Evolutionary conservation across 2,888 invertebrate species (phyloP), one percentile per base, ranked within the genome.

Genomic region (Apamea epomidion): DNA sequence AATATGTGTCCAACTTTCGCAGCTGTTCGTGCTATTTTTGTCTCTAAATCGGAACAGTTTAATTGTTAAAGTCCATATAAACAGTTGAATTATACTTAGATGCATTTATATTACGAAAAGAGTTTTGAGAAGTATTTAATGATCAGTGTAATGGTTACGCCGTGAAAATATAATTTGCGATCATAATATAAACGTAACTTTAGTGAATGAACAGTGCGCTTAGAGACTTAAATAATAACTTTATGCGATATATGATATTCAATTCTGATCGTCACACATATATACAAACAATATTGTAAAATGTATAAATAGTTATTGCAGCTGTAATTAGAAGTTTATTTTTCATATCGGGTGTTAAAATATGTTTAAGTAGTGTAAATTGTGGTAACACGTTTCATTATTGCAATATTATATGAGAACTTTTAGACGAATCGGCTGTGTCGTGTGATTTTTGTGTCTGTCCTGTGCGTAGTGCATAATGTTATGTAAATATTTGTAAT

Each of bases 221-320:
- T 96, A 95, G 95, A 94, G 93, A 94, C 91, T 92, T 94, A 94
- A 94, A 93, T 92, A 94, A 93, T 92, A 89, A 90, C 87, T 89
- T 87, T 91, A 94, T 91, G 94, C 95, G 93, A 92, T 94, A 93
- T 93, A 87, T 89, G 76, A 90, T 90, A 93, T 91, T 90, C 89
- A 90, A 91, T 90, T 89, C 89, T 84, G 88, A 91, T 86, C 88
- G 89, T 89, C 89, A 89, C 90, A 85, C 94, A 95, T 94, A 93
- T 82, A 82, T 93, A 93, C 92, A 93, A 92, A 94, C 94, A 89
- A 92, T 94, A 95, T 94, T 95, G 92, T 96, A 96, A 95, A 97
- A 96, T 97, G 96, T 97, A 97, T 96, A 97, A 96, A 97, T 97
- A 97, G 96, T 96, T 97, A 97, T 96, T 96, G 96, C 97, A 95